phyloP scores from a whole-genome alignment of 2,113 vertebrate genomes.

The Siphamia tubifer region DNA sequence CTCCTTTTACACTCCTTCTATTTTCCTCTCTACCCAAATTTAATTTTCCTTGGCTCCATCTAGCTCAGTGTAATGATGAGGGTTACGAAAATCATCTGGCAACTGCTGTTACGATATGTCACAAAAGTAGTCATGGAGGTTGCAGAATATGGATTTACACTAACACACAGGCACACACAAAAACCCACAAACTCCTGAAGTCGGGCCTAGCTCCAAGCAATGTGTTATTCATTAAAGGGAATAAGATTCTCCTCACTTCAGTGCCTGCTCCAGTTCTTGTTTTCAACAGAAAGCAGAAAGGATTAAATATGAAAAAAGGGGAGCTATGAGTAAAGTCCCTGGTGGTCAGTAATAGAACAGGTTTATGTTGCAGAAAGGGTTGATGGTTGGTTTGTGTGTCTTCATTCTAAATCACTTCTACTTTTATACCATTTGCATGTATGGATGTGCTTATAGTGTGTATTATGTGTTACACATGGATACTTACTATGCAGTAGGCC shows the following conservation, averaged over 20 bases:
- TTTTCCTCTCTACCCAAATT: slow-evolving; percentile 47
- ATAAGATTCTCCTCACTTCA: slow-evolving; percentile 56
- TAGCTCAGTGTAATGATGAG: slow-evolving; percentile 56
- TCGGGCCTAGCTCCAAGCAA: slow-evolving; percentile 45
- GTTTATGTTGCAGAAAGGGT: neutral
- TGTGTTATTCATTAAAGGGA: slow-evolving; percentile 75
- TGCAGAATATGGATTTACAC: slow-evolving; percentile 28
- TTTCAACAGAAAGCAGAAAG: slow-evolving; percentile 1
- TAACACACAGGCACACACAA: slow-evolving; percentile 14
- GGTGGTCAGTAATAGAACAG: neutral
- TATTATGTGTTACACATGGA: neutral
- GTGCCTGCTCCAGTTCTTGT: slow-evolving; percentile 23
- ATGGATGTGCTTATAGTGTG: neutral
- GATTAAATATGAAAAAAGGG: neutral
- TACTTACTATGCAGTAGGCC: slow-evolving; percentile 82
- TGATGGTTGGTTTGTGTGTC: neutral
- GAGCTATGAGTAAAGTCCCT: neutral
- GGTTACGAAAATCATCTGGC: slow-evolving; percentile 71
- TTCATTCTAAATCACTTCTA: neutral
- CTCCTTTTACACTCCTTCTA: slow-evolving; percentile 15
- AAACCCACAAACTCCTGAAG: slow-evolving; percentile 13
- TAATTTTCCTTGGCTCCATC: slow-evolving; percentile 63
- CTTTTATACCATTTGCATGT: neutral
- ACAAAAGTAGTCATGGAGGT: slow-evolving; percentile 41
- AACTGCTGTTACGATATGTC: slow-evolving; percentile 50